phyloP scores from a whole-genome alignment of 2,888 invertebrate genomes.

The Periphyllus acericola region DNA sequence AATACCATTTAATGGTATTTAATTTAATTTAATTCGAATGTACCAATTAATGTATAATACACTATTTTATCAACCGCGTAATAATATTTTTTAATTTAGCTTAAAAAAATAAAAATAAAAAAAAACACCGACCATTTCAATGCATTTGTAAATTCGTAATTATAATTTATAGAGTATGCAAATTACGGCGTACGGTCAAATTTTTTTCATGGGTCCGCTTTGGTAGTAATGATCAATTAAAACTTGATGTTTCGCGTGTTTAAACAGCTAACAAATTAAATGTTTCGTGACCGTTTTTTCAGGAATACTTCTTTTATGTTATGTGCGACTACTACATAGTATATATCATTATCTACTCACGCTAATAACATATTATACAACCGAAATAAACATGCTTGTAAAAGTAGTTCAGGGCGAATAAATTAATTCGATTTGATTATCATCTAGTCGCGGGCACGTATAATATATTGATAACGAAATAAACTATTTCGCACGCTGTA shows the following conservation, averaged over 20 bases:
- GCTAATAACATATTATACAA: neutral
- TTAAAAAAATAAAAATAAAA: no score
- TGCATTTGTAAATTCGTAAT: no score
- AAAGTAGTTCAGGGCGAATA: neutral
- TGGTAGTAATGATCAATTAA: neutral
- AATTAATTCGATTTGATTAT: constrained; percentile 3
- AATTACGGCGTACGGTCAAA: neutral
- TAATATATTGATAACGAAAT: constrained; percentile 12
- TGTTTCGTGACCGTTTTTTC: neutral
- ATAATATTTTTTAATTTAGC: no score
- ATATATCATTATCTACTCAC: neutral
- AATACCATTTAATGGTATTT: no score
- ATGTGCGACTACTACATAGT: neutral
- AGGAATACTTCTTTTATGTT: neutral
- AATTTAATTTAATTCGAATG: no score
- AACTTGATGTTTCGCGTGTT: constrained; percentile 11
- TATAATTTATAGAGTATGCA: neutral
- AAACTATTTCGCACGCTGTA: neutral
- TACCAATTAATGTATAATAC: no score
- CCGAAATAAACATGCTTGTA: constrained; percentile 20
- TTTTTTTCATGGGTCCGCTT: neutral
- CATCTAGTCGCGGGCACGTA: neutral
- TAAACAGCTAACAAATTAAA: neutral
- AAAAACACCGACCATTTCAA: no score
- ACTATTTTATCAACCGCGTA: no score